Base-by-base conservation (phyloP, 2,113 vertebrate species). In the Sinocyclocheilus grahami region DNA sequence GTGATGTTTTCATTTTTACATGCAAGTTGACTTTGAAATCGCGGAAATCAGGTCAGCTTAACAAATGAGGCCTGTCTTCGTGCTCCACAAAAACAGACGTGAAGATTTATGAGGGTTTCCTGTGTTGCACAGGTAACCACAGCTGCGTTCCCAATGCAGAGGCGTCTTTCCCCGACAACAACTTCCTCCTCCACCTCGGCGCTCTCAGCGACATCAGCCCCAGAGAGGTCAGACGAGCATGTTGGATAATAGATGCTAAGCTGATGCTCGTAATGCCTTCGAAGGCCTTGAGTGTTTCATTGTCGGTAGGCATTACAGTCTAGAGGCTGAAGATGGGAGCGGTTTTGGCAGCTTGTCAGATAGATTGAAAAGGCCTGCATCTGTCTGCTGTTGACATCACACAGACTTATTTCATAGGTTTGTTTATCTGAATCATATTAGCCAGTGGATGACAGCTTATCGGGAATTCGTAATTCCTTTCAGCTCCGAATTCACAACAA, bases 111-210 rank as follows among this genome's bases (percentile, higher is more conserved):
- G 20, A 53, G 46, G 9, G 4, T 63, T 30, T 69, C 33, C n/a
- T 72, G 71, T 86, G 58, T 85, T 79, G 72, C 81, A 42, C 84
- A 99, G 98, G 98, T 94, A 99, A 99, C 92, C 98, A 99, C 94
- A 99, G 97, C 94, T 99, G 98, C 92, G 94, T 97, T 71, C 97
- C 98, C 88, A 99, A 99, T 0, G 96, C 98, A 0, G 98, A 99
- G 93, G 97, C 96, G 0, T 97, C 97, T 22, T 99, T 99, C 92
- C 97, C 97, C 0, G 96, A 98, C 87, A 99, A 97, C 94, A 99
- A 98, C 89, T 98, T 97, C 91, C 94, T 97, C 84, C 96, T 99
- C 85, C 97, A 99, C 88, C 95, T 99, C 89, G 95, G 93, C 0
- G 97, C 98, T 79, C 93, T 99, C 81, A 93, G 94, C 90, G 97